Evolutionary conservation across 2,888 invertebrate genomes (phyloP), one percentile per base, ranked within the genome.

Genomic region (Anagyrus pseudococci): DNA sequence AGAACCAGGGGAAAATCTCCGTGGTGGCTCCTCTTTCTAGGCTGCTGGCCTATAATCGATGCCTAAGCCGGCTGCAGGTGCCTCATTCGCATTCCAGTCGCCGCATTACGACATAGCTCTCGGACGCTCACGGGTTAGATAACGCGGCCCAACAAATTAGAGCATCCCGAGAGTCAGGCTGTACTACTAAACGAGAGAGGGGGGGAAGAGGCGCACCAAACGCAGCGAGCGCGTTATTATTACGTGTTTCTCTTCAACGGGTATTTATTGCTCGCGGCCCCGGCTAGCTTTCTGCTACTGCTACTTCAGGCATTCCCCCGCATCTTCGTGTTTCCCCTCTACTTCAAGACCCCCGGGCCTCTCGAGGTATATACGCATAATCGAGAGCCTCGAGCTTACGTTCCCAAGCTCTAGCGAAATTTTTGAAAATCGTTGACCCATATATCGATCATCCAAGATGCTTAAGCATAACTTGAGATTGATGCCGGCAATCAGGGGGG

Each of bases 21-120:
- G n/a, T n/a, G n/a, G n/a, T n/a, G n/a, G n/a, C n/a, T n/a, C n/a
- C n/a, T n/a, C n/a, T n/a, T n/a, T n/a, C n/a, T n/a, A n/a, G n/a
- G n/a, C n/a, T n/a, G n/a, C n/a, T 4, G 57, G 49, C 50, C 64
- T 65, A 61, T 65, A 65, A 65, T 65, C 64, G 64, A 65, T 61
- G 54, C 59, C 64, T 60, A 60, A 53, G 57, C 56, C 33, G 50
- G 25, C 50, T 29, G 26, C 58, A 60, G 52, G 57, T 60, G 58
- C 23, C 26, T 46, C 44, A n/a, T 23, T 48, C 6, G 37, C 49
- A 44, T 55, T 63, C 58, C 55, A 46, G 44, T n/a, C 33, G 37
- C 46, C 22, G 10, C 29, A 50, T 63, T 58, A 49, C 58, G 13
- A 54, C 58, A 58, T 54, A 22, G 44, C 29, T n/a, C n/a, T n/a